Evolutionary conservation across 1,140 invertebrate species (phyloP).

Genomic region (Aphaenogaster ashmeadi): DNA sequence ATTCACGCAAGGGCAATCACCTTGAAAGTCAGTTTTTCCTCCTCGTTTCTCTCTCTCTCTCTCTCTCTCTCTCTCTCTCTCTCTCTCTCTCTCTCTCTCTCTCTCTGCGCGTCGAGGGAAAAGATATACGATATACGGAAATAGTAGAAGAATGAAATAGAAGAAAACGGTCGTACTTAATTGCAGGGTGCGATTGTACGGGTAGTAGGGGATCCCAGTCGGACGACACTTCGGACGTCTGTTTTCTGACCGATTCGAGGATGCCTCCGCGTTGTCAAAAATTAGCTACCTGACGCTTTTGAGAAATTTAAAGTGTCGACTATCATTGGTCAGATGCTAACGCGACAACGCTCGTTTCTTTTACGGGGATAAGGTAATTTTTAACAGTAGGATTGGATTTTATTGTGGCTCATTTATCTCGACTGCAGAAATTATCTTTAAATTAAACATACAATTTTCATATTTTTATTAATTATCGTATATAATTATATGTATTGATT

Average conservation of each 20-base stretch:
- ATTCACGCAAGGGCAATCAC: slow-evolving; percentile 56
- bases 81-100: no score
- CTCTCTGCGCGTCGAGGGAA: not conserved
- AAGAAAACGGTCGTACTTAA: slow-evolving; percentile 41
- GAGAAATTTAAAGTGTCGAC: slow-evolving; percentile 26
- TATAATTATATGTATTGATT: not conserved
- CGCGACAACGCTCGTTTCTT: not conserved
- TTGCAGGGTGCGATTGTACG: slow-evolving; percentile 49
- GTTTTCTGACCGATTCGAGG: not conserved
- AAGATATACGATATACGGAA: slow-evolving; percentile 25
- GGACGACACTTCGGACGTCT: slow-evolving; percentile 41
- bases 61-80: no score
- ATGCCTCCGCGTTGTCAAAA: slow-evolving; percentile 7
- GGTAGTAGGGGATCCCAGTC: not conserved
- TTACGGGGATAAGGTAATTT: not conserved
- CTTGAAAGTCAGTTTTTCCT: slow-evolving; percentile 55
- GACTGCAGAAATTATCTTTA: not conserved
- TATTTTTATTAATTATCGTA: not conserved
- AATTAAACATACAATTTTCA: not conserved
- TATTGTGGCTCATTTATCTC: not conserved
- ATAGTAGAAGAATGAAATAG: slow-evolving; percentile 12
- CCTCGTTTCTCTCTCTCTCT: not conserved
- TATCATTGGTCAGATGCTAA: not conserved
- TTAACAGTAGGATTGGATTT: not conserved
- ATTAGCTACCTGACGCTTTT: slow-evolving; percentile 22